Evolutionary conservation across 1,140 invertebrate genomes (phyloP).

Genomic region (Musca vetustissima): DNA sequence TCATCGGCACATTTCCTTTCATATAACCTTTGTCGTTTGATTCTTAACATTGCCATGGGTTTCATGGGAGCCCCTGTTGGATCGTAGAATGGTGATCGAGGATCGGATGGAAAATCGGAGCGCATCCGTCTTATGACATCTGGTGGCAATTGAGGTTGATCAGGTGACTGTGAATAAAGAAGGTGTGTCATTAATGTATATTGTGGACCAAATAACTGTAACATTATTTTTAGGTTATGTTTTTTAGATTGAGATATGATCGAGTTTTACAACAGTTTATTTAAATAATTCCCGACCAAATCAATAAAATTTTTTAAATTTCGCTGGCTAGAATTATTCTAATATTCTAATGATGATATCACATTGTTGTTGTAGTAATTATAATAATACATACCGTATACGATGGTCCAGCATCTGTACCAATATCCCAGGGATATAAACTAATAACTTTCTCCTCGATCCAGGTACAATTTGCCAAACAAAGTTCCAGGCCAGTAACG

Average conservation of each 20-base stretch:
- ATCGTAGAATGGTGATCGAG: slow-evolving; percentile 90
- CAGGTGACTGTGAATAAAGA: slow-evolving; percentile 66
- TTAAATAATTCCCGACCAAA: no score
- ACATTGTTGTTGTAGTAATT: no score
- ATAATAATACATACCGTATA: slow-evolving; percentile 77
- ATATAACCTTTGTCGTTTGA: slow-evolving; percentile 80
- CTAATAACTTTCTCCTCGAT: slow-evolving; percentile 81
- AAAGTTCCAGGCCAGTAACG: slow-evolving; percentile 88
- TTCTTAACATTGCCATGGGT: slow-evolving; percentile 80
- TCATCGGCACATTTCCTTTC: slow-evolving; percentile 75
- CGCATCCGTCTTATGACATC: slow-evolving; percentile 83
- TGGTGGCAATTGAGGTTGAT: slow-evolving; percentile 76
- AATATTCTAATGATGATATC: no score
- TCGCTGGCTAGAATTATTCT: no score
- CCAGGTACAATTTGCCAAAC: slow-evolving; percentile 91
- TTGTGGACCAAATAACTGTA: no score
- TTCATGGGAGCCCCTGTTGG: slow-evolving; percentile 76
- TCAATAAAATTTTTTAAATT: no score
- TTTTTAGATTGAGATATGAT: no score
- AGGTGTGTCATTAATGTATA: no score
- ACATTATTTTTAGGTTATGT: no score
- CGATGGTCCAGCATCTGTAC: slow-evolving; percentile 89
- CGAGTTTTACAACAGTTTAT: no score
- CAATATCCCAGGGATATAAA: slow-evolving; percentile 95
- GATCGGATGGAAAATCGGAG: slow-evolving; percentile 77